Base-by-base conservation (phyloP, 2,113 vertebrate genomes). In the Nicator chloris region DNA sequence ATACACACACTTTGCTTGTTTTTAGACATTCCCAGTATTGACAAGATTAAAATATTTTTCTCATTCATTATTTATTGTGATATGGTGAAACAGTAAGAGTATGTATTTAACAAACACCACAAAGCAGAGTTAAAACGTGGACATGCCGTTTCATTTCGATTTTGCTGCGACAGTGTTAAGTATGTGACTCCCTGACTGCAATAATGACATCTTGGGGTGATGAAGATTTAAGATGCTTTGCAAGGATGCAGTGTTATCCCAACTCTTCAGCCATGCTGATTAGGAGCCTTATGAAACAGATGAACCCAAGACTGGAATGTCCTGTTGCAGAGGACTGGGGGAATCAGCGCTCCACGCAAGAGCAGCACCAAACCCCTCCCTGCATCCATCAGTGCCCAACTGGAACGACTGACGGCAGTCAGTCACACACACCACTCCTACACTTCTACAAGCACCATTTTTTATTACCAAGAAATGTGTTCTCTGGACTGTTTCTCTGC, bases 191-290 rank as follows among this genome's bases (percentile, higher is more conserved):
- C 63, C 21, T 72, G 76, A 44, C 93, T 90, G 71, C 92, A 91
- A 78, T 89, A 96, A 97, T 92, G 95, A 83, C 97, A 93, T 93
- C 92, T 95, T 95, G 64, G 91, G 94, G 78, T 92, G 97, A 97
- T 93, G 96, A 86, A 96, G 93, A 97, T 94, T 96, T 93, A 95
- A 97, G 96, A 96, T 82, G 94, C 76, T 94, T 94, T 95, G 93
- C 83, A 92, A 97, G 97, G 96, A 97, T 94, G 94, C 93, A 91
- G 53, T 54, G 72, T 60, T 95, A 97, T 72, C 95, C 95, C 89
- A 95, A 79, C 68, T 86, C 90, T 71, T 75, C 73, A 96, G 95
- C 21, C 23, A 81, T 37, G 27, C 15, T 95, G 95, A 96, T 93
- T 78, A 86, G 89, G 45, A 96, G 54, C 68, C 68, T 82, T 85